These are phyloP conservation scores for Rhincodon typus DNA, from an alignment of 2,797 vertebrate species.

Conservation along the genomic window DNA sequence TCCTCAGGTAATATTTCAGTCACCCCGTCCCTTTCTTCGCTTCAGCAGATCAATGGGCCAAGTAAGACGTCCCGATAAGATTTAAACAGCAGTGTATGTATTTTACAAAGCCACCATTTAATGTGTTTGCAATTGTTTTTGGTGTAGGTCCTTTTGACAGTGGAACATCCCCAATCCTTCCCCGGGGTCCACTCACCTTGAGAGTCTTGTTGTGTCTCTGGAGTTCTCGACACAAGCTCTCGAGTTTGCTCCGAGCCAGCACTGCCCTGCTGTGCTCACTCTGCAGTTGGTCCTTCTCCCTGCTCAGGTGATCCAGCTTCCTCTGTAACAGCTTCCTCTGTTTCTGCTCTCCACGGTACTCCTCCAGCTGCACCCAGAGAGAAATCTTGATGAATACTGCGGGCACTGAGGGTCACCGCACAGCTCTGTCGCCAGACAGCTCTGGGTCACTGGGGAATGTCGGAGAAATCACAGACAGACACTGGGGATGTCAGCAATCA, in stretches of 20 bases:
- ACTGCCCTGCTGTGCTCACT: conserved; percentile 66
- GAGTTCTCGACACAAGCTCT: conserved; percentile 79
- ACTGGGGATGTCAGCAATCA: too few species aligned
- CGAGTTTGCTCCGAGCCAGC: conserved; percentile 75
- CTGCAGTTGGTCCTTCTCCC: conserved; percentile 75
- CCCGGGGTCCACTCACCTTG: conserved; percentile 63
- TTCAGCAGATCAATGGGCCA: not conserved
- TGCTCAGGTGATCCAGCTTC: conserved; percentile 60
- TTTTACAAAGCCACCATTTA: not conserved
- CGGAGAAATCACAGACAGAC: too few species aligned
- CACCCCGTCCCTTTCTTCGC: not conserved
- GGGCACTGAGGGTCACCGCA: too few species aligned
- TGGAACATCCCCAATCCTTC: not conserved
- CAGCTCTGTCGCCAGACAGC: not conserved
- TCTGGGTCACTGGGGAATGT: not conserved
- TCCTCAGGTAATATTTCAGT: not conserved
- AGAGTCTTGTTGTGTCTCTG: conserved; percentile 81
- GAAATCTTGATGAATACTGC: not conserved
- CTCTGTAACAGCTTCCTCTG: conserved; percentile 68
- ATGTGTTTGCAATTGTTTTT: not conserved
- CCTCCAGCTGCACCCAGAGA: conserved; percentile 57
- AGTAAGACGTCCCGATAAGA: not conserved
- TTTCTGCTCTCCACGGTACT: conserved; percentile 66
- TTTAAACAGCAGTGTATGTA: not conserved
- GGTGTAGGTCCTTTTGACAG: not conserved